A percentile compares a stretch with the other conserved stretches of the same genome.
phyloP scores from a whole-genome alignment of 2,113 vertebrate genomes.

The Xiphophorus maculatus region DNA sequence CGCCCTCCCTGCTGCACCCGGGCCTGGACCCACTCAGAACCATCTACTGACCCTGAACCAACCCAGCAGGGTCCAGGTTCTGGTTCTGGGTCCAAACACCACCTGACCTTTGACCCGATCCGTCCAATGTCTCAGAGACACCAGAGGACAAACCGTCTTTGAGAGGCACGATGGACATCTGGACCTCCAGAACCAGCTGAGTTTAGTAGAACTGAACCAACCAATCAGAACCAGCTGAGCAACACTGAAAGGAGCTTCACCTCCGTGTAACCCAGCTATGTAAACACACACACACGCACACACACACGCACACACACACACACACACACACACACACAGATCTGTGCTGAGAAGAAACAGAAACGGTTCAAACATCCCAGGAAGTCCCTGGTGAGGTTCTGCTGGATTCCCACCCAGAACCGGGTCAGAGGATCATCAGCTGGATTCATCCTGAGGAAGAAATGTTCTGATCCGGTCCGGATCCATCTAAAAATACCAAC shows the following conservation, averaged over 20 bases:
- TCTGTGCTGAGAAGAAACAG: background rate
- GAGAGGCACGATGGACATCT: no score
- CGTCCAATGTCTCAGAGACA: no score
- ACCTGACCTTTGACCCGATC: no score
- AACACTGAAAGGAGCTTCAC: background rate
- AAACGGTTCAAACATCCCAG: background rate
- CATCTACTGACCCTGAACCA: background rate
- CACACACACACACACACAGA: no score
- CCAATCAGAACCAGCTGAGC: no score
- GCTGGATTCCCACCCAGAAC: background rate
- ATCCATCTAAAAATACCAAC: no score
- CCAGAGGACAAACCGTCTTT: no score
- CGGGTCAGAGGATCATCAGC: background rate
- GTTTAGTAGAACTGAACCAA: no score
- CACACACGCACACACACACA: background rate
- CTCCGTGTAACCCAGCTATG: slow-evolving; percentile 3
- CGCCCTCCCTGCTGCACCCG: slow-evolving; percentile 24
- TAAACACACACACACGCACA: slow-evolving; percentile 22
- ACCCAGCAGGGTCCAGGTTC: background rate
- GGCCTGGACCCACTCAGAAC: background rate
- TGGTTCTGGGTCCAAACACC: no score
- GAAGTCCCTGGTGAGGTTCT: background rate
- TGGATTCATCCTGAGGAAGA: background rate
- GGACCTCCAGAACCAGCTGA: no score
- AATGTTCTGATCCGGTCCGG: background rate